A percentile compares a stretch with the other conserved stretches of the same genome.
phyloP scores from a whole-genome alignment of 2,113 vertebrate genomes.

The Gnathonemus echidnorhynchus region DNA sequence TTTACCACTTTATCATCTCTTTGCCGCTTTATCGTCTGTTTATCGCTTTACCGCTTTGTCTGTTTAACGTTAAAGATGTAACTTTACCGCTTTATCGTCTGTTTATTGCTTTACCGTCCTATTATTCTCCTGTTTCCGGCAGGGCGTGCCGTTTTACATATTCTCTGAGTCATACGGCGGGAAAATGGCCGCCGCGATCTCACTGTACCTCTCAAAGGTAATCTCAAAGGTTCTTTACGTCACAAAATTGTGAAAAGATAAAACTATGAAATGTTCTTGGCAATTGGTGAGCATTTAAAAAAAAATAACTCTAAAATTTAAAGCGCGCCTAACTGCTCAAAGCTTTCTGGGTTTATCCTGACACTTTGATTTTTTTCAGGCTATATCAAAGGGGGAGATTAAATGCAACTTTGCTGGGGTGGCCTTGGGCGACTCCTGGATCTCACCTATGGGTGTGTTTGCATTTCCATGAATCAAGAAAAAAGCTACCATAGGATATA shows the following conservation, averaged over 20 bases:
- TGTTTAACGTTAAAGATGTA: too few species aligned
- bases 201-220: conserved; percentile 74
- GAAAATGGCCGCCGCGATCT: conserved; percentile 89
- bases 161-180: conserved; percentile 97
- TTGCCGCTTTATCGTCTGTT: too few species aligned
- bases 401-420: conserved; percentile 85
- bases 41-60: neutral
- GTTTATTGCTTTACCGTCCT: too few species aligned
- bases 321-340: neutral
- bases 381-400: conserved; percentile 61
- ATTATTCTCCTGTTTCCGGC: conserved; percentile 18
- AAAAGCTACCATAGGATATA: neutral
- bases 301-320: neutral
- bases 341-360: neutral
- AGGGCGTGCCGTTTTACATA: conserved; percentile 87
- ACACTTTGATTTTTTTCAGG: conserved; percentile 54
- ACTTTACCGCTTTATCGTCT: neutral
- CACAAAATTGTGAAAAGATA: neutral
- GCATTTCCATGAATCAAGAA: neutral
- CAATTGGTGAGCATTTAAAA: neutral
- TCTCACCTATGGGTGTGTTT: conserved; percentile 82
- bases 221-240: neutral
- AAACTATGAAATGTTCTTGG: neutral
- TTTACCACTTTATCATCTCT: neutral
- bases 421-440: conserved; percentile 92